These are phyloP conservation scores for Tenodera sinensis DNA, from an alignment of 2,888 invertebrate genomes.

Conservation along the genomic window DNA sequence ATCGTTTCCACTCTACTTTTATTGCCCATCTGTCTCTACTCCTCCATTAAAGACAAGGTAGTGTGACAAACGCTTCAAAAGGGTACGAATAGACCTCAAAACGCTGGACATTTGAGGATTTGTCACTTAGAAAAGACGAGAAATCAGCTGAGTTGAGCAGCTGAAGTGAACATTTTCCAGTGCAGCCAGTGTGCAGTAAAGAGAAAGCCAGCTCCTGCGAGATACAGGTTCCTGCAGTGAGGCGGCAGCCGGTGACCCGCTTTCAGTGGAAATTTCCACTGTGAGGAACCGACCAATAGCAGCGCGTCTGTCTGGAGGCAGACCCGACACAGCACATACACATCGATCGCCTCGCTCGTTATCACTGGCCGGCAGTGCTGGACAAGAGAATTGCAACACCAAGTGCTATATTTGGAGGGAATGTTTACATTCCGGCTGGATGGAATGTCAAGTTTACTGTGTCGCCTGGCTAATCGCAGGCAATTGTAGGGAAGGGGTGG, in stretches of 20 bases:
- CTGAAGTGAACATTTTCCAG: too few relatives aligned
- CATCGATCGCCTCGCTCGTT: background rate
- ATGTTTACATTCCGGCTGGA: background rate
- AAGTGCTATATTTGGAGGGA: background rate
- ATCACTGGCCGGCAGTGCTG: background rate
- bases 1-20: too few relatives aligned
- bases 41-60: too few relatives aligned
- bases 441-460: background rate
- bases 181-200: background rate
- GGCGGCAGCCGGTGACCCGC: conserved; percentile 5
- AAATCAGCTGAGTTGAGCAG: too few relatives aligned
- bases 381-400: background rate
- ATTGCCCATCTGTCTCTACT: too few relatives aligned
- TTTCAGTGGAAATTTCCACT: conserved; percentile 30
- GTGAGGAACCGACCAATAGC: conserved; percentile 6
- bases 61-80: too few relatives aligned
- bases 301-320: conserved; percentile 12
- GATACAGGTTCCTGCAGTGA: background rate
- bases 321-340: background rate
- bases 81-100: too few relatives aligned
- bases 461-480: background rate
- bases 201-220: background rate
- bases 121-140: too few relatives aligned
- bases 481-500: too few relatives aligned
- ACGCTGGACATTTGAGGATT: too few relatives aligned